Evolutionary conservation across 2,113 vertebrate species (phyloP).

Genomic region (Craseonycteris thonglongyai): DNA sequence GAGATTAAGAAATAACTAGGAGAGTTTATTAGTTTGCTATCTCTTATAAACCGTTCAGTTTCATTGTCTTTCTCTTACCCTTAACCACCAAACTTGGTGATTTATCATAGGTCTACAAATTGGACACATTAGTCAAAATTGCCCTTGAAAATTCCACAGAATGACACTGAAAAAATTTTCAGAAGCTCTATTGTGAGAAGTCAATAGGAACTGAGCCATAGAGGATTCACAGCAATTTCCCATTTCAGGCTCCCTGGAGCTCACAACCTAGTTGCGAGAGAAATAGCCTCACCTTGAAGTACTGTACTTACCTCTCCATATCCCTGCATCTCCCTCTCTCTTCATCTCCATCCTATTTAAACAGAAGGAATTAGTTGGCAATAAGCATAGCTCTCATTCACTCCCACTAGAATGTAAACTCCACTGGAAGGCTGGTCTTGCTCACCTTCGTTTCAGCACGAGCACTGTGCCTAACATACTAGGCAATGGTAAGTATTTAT

Average conservation of each 20-base stretch:
- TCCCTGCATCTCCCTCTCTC: not conserved
- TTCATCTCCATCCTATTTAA: not conserved
- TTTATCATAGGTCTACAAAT: not conserved
- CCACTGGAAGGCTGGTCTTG: not conserved
- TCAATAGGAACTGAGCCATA: not conserved
- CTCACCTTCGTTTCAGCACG: not conserved
- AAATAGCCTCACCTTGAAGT: not conserved
- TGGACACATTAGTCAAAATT: not conserved
- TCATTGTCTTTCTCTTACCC: not conserved
- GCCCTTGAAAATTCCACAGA: not conserved
- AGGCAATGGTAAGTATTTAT: not conserved
- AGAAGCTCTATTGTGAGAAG: not conserved
- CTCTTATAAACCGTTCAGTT: not conserved
- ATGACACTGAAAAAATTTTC: not conserved
- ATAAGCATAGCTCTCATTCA: not conserved
- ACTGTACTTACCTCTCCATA: not conserved
- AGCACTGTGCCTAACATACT: not conserved
- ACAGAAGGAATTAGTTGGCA: not conserved
- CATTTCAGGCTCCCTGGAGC: not conserved
- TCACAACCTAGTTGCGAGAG: not conserved
- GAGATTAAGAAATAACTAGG: not conserved
- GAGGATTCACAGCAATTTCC: not conserved
- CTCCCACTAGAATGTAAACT: not conserved
- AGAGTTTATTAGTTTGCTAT: not conserved
- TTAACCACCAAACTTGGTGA: not conserved